Evolutionary conservation across 2,888 invertebrate species (phyloP).

Genomic region (Coelogynopora nodosa): DNA sequence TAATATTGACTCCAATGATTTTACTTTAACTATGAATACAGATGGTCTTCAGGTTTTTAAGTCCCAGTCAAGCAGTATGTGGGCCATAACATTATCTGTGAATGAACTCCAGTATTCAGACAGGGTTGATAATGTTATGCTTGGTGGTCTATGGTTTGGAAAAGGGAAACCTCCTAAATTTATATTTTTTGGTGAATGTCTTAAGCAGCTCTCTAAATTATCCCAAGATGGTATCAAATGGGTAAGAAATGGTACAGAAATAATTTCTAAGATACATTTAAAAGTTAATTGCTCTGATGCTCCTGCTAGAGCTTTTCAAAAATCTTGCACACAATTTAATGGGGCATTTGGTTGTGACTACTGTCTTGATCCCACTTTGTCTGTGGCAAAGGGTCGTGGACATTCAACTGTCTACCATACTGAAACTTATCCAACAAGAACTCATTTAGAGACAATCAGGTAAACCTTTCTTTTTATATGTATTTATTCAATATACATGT

Average conservation of each 20-base stretch:
- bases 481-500: too few relatives aligned
- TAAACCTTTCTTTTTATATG: too few relatives aligned
- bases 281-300: not conserved
- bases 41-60: not conserved
- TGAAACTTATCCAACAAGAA: not conserved
- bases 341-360: not conserved
- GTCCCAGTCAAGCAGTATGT: not conserved
- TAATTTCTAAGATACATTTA: not conserved
- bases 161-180: not conserved
- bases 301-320: not conserved
- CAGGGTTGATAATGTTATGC: not conserved
- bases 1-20: not conserved
- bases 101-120: not conserved
- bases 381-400: not conserved
- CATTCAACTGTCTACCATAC: not conserved
- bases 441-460: not conserved
- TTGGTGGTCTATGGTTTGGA: not conserved
- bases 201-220: not conserved
- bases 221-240: not conserved
- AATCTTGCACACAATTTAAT: not conserved
- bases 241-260: not conserved
- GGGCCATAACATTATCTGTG: not conserved
- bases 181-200: not conserved
- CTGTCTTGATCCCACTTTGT: not conserved
- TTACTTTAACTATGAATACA: not conserved